These are phyloP conservation scores for Synaphobranchus kaupii DNA, from an alignment of 2,797 vertebrate species.

Conservation along the genomic window DNA sequence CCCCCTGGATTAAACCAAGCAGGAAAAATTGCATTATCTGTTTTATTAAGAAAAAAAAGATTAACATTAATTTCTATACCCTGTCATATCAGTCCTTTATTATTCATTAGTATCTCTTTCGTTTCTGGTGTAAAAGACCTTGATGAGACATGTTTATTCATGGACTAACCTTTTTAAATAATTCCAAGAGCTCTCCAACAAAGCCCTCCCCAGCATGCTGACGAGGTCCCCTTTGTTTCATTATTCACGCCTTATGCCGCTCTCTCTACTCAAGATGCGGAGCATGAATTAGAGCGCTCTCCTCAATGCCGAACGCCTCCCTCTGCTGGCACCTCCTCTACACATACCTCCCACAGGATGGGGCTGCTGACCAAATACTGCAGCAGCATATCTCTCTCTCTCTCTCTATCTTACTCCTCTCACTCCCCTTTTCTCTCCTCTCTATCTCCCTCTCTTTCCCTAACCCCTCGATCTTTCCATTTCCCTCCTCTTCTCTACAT, in stretches of 20 bases:
- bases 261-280: slow-evolving; percentile 88
- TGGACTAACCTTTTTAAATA: slow-evolving; percentile 99
- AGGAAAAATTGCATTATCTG: slow-evolving; percentile 92
- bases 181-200: slow-evolving; percentile 93
- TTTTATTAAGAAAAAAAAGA: slow-evolving; percentile 70
- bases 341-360: slow-evolving; percentile 79
- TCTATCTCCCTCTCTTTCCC: slow-evolving; percentile 58
- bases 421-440: slow-evolving; percentile 35
- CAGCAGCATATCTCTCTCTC: slow-evolving; percentile 63
- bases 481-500: not conserved
- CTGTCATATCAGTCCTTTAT: slow-evolving; percentile 88
- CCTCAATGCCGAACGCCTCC: slow-evolving; percentile 65
- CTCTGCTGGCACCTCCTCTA: slow-evolving; percentile 82
- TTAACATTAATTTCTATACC: slow-evolving; percentile 81
- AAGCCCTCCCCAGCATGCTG: slow-evolving; percentile 91
- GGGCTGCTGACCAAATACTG: slow-evolving; percentile 79
- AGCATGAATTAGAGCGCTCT: slow-evolving; percentile 83
- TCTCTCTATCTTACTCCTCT: slow-evolving; percentile 4
- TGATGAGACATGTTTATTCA: slow-evolving; percentile 99
- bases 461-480: not conserved
- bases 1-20: slow-evolving; percentile 69
- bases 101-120: slow-evolving; percentile 92
- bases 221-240: slow-evolving; percentile 94
- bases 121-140: slow-evolving; percentile 88
- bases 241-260: slow-evolving; percentile 90